These are phyloP conservation scores for Brachyhypopomus gauderio DNA, from an alignment of 2,113 vertebrate genomes.

Conservation along the genomic window DNA sequence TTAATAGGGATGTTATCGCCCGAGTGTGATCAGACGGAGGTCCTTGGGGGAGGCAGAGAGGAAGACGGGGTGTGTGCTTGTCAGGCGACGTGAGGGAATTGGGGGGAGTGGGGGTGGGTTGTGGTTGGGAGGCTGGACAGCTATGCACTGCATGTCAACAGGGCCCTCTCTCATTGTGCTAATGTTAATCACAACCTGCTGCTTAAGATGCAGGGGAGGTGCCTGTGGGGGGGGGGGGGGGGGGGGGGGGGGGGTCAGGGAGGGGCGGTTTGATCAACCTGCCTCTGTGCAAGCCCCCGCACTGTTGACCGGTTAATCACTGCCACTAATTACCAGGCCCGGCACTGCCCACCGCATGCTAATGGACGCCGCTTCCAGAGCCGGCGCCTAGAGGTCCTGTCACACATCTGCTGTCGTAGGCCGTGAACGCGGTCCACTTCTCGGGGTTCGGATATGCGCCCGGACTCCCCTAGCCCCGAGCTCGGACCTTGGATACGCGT, in stretches of 20 bases:
- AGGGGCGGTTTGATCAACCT: slow-evolving; percentile 70
- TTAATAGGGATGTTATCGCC: slow-evolving; percentile 39
- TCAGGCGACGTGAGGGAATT: slow-evolving; percentile 51
- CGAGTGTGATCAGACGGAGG: slow-evolving; percentile 28
- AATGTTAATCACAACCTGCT: slow-evolving; percentile 74
- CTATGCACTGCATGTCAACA: slow-evolving; percentile 57
- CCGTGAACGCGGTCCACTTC: slow-evolving; percentile 30
- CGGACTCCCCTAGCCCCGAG: slow-evolving; percentile 31
- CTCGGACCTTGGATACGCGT: slow-evolving; percentile 20
- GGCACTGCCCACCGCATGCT: slow-evolving; percentile 71
- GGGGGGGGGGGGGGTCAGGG: slow-evolving; percentile 63
- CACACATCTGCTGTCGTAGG: slow-evolving; percentile 9
- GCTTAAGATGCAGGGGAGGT: slow-evolving; percentile 69
- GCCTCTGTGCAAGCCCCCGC: slow-evolving; percentile 67
- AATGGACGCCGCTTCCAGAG: slow-evolving; percentile 66
- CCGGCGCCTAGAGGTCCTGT: slow-evolving; percentile 18
- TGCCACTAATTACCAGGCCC: slow-evolving; percentile 79
- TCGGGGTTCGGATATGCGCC: slow-evolving; percentile 14
- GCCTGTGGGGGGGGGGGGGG: slow-evolving; percentile 59
- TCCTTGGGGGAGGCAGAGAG: slow-evolving; percentile 15
- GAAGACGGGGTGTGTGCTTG: slow-evolving; percentile 54
- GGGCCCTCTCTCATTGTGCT: slow-evolving; percentile 58
- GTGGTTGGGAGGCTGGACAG: slow-evolving; percentile 32
- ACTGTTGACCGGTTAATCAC: slow-evolving; percentile 78
- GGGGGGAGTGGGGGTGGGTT: background rate